These are phyloP conservation scores for Mesoclemmys tuberculata DNA, from an alignment of 2,113 vertebrate species.

Conservation along the genomic window DNA sequence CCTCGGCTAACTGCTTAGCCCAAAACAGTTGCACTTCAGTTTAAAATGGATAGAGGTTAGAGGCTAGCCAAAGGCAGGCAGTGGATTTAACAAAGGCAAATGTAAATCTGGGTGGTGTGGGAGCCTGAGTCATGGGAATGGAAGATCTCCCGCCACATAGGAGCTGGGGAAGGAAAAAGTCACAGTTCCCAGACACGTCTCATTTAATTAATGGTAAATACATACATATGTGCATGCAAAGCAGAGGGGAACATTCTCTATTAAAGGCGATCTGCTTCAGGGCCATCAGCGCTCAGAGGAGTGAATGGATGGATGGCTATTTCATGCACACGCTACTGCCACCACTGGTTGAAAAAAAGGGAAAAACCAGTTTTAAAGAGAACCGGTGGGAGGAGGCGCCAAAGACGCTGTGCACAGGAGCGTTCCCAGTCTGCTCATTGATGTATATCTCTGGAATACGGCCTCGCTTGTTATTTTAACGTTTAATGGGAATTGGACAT, in stretches of 20 bases:
- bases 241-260: background rate
- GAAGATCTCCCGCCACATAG: conserved; percentile 24
- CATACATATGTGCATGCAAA: background rate
- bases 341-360: background rate
- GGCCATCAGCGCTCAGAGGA: background rate
- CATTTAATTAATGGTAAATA: background rate
- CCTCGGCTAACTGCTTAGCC: conserved; percentile 76
- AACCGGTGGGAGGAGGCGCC: background rate
- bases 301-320: background rate
- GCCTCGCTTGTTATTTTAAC: background rate
- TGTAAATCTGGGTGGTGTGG: conserved; percentile 52
- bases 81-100: conserved; percentile 74
- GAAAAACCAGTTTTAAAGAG: background rate
- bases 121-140: conserved; percentile 22
- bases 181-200: conserved; percentile 25
- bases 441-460: background rate
- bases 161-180: conserved; percentile 28
- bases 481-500: background rate
- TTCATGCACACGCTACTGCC: background rate
- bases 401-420: rapidly evolving
- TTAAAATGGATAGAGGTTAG: conserved; percentile 72
- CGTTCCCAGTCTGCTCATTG: background rate
- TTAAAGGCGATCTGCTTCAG: background rate
- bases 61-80: conserved; percentile 66
- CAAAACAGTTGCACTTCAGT: conserved; percentile 69